Evolutionary conservation across 2,797 vertebrate genomes (phyloP).

Genomic region (Megalops cyprinoides): DNA sequence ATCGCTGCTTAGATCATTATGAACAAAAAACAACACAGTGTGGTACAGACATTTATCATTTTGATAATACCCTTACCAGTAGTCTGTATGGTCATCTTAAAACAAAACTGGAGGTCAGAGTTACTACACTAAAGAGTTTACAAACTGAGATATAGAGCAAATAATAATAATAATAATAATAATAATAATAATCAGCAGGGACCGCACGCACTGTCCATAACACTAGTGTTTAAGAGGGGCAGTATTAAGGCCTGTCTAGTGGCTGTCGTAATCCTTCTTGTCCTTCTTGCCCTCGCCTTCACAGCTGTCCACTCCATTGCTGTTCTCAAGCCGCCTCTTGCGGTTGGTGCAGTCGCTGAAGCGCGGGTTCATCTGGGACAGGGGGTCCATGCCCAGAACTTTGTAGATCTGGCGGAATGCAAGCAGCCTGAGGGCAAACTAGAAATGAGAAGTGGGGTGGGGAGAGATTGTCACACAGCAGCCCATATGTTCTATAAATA

Average conservation of each 20-base stretch:
- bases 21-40: conserved; percentile 57
- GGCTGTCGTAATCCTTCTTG: conserved; percentile 96
- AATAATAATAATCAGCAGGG: conserved; percentile 15
- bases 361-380: conserved; percentile 93
- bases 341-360: conserved; percentile 93
- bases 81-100: conserved; percentile 38
- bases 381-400: conserved; percentile 94
- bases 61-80: conserved; percentile 46
- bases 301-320: conserved; percentile 92
- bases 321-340: conserved; percentile 92
- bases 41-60: conserved; percentile 39
- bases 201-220: conserved; percentile 19
- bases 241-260: conserved; percentile 68
- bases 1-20: conserved; percentile 42
- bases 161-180: conserved; percentile 54
- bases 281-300: conserved; percentile 98
- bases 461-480: too few relatives aligned
- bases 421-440: conserved; percentile 95
- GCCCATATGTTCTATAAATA: too few relatives aligned
- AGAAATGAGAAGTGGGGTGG: conserved; percentile 40
- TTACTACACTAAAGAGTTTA: conserved; percentile 47
- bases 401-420: conserved; percentile 98
- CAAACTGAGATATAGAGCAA: conserved; percentile 42
- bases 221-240: not conserved
- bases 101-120: conserved; percentile 24